phyloP scores from a whole-genome alignment of 2,113 vertebrate genomes.

The Callionymus lyra region DNA sequence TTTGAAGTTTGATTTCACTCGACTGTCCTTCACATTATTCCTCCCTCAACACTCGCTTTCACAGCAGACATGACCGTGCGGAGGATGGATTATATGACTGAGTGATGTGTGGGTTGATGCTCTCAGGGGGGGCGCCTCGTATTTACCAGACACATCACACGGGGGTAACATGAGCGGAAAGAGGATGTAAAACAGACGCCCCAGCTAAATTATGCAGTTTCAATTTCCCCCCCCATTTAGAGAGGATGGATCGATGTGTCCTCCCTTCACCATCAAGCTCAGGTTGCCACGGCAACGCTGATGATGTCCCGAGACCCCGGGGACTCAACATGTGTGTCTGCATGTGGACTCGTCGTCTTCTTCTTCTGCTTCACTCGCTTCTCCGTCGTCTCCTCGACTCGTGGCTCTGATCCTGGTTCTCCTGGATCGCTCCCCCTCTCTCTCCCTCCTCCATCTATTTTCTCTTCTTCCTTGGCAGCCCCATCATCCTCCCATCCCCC shows the following conservation, averaged over 20 bases:
- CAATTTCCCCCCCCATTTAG: slow-evolving; percentile 38
- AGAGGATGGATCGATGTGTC: slow-evolving; percentile 49
- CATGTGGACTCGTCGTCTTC: neutral
- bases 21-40: too few species aligned
- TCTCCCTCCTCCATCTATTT: slow-evolving; percentile 1
- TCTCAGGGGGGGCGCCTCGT: too few species aligned
- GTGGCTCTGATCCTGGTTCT: neutral
- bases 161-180: slow-evolving; percentile 26
- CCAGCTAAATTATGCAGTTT: slow-evolving; percentile 52
- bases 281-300: slow-evolving; percentile 42
- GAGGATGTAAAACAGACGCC: neutral
- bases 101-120: neutral
- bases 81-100: neutral
- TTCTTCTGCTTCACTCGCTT: neutral
- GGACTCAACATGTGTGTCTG: neutral
- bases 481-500: slow-evolving; percentile 34
- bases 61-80: too few species aligned
- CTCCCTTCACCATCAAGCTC: slow-evolving; percentile 37
- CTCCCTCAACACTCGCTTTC: too few species aligned
- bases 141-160: slow-evolving; percentile 11
- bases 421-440: neutral
- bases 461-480: slow-evolving; percentile 4
- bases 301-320: slow-evolving; percentile 25
- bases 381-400: too few species aligned
- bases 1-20: too few species aligned